phyloP scores from a whole-genome alignment of 1,140 invertebrate species.

The Brachystomella parvula region DNA sequence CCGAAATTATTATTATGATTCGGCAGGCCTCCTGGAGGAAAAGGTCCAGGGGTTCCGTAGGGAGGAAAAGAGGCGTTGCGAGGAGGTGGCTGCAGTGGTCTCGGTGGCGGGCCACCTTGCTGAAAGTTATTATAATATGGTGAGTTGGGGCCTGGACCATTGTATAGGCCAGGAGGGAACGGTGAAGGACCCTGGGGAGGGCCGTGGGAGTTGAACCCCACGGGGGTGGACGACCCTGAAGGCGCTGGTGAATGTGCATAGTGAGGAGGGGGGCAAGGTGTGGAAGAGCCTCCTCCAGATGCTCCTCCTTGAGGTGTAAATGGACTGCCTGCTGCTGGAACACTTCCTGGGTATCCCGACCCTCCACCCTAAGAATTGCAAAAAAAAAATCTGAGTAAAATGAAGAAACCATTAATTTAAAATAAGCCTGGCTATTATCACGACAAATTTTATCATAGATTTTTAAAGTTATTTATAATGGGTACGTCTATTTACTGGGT shows the following conservation, averaged over 20 bases:
- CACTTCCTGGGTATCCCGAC: slow-evolving; percentile 33
- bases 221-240: slow-evolving; percentile 62
- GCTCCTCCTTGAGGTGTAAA: slow-evolving; percentile 48
- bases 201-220: slow-evolving; percentile 36
- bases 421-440: no score
- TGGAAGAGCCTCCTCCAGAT: slow-evolving; percentile 56
- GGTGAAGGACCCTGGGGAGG: slow-evolving; percentile 32
- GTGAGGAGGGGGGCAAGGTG: slow-evolving; percentile 48
- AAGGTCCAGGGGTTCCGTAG: slow-evolving; percentile 29
- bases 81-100: slow-evolving; percentile 30
- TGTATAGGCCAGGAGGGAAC: slow-evolving; percentile 36
- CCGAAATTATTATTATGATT: slow-evolving; percentile 33
- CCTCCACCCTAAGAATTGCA: slow-evolving; percentile 29
- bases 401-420: not conserved
- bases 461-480: no score
- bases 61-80: slow-evolving; percentile 33
- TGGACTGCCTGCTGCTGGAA: slow-evolving; percentile 36
- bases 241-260: slow-evolving; percentile 66
- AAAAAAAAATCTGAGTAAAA: slow-evolving; percentile 25
- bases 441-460: no score
- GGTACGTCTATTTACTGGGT: no score
- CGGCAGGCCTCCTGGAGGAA: slow-evolving; percentile 27
- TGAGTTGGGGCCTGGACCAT: slow-evolving; percentile 42
- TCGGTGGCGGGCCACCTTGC: slow-evolving; percentile 51
- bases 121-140: slow-evolving; percentile 43